These are phyloP conservation scores for Coboldia fuscipes DNA, from an alignment of 1,140 invertebrate species.

Conservation along the genomic window DNA sequence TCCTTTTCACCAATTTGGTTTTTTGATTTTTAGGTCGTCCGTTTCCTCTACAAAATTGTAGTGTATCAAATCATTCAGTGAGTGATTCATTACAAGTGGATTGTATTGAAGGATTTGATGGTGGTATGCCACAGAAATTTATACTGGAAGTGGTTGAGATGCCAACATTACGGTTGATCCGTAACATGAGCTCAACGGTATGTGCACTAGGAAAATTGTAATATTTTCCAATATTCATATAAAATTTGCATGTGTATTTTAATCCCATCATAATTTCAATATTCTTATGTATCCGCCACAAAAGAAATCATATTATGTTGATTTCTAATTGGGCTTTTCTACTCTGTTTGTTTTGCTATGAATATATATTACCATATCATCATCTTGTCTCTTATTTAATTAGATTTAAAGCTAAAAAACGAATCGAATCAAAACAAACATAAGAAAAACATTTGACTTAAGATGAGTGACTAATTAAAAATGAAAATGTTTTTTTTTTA, in stretches of 20 bases:
- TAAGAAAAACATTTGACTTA: background rate
- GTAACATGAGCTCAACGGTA: constrained; percentile 17
- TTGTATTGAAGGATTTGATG: constrained; percentile 65
- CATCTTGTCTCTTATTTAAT: too few species aligned
- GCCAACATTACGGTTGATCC: constrained; percentile 25
- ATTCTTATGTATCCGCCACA: background rate
- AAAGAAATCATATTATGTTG: too few species aligned
- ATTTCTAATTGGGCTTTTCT: too few species aligned
- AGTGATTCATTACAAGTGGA: constrained; percentile 56
- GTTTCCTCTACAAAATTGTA: constrained; percentile 68
- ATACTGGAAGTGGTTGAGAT: constrained; percentile 50
- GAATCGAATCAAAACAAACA: background rate
- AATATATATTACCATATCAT: too few species aligned
- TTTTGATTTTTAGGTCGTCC: constrained; percentile 42
- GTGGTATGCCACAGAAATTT: constrained; percentile 59
- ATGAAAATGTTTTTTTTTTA: background rate
- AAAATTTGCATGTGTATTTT: too few species aligned
- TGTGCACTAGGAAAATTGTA: too few species aligned
- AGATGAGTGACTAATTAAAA: too few species aligned
- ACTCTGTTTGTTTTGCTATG: too few species aligned
- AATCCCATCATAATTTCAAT: background rate
- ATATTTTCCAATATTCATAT: too few species aligned
- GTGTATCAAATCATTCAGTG: constrained; percentile 72
- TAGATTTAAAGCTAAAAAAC: too few species aligned
- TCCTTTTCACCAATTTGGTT: constrained; percentile 2